These are phyloP conservation scores for Acomys russatus DNA, from an alignment of 2,797 vertebrate genomes.

Conservation along the genomic window DNA sequence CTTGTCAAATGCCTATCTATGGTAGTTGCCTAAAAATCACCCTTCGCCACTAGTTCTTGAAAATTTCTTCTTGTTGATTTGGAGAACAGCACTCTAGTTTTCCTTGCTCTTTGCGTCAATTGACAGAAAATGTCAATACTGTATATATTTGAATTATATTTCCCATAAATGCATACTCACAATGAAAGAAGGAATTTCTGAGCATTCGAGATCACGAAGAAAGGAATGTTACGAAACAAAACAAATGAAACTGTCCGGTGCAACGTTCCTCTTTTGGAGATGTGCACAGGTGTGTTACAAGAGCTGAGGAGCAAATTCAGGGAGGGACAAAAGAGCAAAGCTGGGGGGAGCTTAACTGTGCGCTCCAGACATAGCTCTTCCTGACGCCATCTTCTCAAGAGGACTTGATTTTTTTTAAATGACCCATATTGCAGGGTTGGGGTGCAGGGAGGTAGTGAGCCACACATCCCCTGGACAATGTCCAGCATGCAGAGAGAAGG, in stretches of 20 bases:
- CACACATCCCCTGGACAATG: background rate
- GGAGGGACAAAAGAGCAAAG: background rate
- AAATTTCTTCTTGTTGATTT: background rate
- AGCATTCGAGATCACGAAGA: slow-evolving; percentile 46
- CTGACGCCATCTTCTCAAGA: background rate
- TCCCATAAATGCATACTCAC: background rate
- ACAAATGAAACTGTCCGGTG: slow-evolving; percentile 2
- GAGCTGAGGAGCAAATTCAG: background rate
- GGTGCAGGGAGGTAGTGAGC: background rate
- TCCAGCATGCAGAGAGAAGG: background rate
- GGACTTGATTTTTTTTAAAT: background rate
- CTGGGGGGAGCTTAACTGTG: background rate
- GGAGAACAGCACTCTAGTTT: background rate
- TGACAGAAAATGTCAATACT: background rate
- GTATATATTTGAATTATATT: background rate
- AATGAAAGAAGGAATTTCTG: background rate
- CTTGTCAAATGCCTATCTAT: slow-evolving; percentile 1
- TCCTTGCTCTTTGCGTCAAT: background rate
- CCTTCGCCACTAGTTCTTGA: background rate
- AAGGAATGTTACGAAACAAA: slow-evolving; percentile 13
- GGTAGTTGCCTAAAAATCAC: background rate
- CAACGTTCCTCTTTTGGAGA: background rate
- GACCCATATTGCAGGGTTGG: rapidly evolving
- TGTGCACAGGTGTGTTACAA: background rate
- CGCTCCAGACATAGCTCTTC: background rate